Evolutionary conservation across 2,797 vertebrate species (phyloP).

Genomic region (Pterois miles): DNA sequence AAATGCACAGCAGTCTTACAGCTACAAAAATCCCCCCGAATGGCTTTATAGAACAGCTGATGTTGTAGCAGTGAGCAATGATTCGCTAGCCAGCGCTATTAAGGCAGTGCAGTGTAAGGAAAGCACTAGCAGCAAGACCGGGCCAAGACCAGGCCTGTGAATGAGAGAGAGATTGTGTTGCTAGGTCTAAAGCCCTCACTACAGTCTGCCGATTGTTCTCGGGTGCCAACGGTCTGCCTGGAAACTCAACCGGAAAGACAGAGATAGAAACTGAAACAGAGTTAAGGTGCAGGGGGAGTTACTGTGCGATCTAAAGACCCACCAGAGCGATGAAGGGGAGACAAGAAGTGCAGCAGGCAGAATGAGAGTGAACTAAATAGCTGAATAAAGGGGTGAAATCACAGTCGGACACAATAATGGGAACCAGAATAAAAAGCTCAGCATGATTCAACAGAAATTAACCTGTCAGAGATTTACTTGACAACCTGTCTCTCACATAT

Average conservation of each 20-base stretch:
- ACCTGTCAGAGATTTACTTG: neutral
- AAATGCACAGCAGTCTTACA: neutral
- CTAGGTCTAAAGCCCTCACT: slow-evolving; percentile 40
- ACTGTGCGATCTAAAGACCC: slow-evolving; percentile 7
- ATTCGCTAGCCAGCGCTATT: slow-evolving; percentile 27
- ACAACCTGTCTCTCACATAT: neutral
- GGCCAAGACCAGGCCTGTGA: slow-evolving; percentile 35
- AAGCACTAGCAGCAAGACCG: slow-evolving; percentile 27
- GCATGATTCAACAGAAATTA: neutral
- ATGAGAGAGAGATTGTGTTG: slow-evolving; percentile 8
- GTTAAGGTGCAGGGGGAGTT: slow-evolving; percentile 13
- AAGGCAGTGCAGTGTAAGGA: slow-evolving; percentile 29
- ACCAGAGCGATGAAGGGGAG: slow-evolving; percentile 5
- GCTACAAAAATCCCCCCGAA: slow-evolving; percentile 6
- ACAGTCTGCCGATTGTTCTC: slow-evolving; percentile 62
- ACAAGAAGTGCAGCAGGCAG: neutral
- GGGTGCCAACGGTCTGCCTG: slow-evolving; percentile 53
- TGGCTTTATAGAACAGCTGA: slow-evolving; percentile 31
- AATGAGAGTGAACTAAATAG: slow-evolving; percentile 7
- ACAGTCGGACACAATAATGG: neutral
- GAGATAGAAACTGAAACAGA: slow-evolving; percentile 16
- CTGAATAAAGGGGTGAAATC: neutral
- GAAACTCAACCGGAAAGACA: slow-evolving; percentile 44
- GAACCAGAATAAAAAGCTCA: neutral
- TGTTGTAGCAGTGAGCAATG: slow-evolving; percentile 4